Percentiles rank a stretch among this genome's conserved stretches.
Evolutionary conservation across 2,113 vertebrate genomes (phyloP).

Genomic region (Semicossyphus pulcher): DNA sequence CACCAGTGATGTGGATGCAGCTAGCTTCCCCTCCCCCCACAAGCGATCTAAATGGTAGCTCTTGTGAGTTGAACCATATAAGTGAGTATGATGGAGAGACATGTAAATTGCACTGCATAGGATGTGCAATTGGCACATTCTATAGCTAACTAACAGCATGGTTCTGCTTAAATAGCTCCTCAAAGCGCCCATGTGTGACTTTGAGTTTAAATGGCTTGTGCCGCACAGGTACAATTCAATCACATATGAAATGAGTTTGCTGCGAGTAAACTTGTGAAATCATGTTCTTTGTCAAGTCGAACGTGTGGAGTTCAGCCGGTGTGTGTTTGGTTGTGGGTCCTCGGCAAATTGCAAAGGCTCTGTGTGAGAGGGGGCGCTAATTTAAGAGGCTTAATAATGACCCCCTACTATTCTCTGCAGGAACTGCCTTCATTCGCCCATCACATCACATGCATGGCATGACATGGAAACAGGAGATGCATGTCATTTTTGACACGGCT

Average conservation of each 20-base stretch:
- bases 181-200: slow-evolving; percentile 70
- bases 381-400: slow-evolving; percentile 83
- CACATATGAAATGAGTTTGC: slow-evolving; percentile 77
- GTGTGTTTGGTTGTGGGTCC: slow-evolving; percentile 33
- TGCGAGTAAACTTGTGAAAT: slow-evolving; percentile 75
- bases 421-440: slow-evolving; percentile 80
- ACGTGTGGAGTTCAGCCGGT: slow-evolving; percentile 40
- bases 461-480: slow-evolving; percentile 76
- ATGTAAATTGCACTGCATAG: slow-evolving; percentile 77
- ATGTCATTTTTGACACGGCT: slow-evolving; percentile 81
- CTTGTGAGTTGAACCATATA: slow-evolving; percentile 79
- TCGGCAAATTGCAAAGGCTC: slow-evolving; percentile 66
- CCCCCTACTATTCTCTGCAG: slow-evolving; percentile 77
- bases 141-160: slow-evolving; percentile 61
- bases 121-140: slow-evolving; percentile 67
- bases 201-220: slow-evolving; percentile 66
- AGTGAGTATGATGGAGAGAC: slow-evolving; percentile 77
- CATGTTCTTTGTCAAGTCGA: slow-evolving; percentile 69
- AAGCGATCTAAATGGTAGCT: slow-evolving; percentile 74
- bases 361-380: slow-evolving; percentile 67
- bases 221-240: slow-evolving; percentile 76
- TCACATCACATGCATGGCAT: slow-evolving; percentile 83
- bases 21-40: slow-evolving; percentile 27
- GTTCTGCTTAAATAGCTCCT: slow-evolving; percentile 70
- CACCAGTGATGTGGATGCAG: slow-evolving; percentile 3